Evolutionary conservation across 2,113 vertebrate species (phyloP).

Genomic region (Onychostoma macrolepis): DNA sequence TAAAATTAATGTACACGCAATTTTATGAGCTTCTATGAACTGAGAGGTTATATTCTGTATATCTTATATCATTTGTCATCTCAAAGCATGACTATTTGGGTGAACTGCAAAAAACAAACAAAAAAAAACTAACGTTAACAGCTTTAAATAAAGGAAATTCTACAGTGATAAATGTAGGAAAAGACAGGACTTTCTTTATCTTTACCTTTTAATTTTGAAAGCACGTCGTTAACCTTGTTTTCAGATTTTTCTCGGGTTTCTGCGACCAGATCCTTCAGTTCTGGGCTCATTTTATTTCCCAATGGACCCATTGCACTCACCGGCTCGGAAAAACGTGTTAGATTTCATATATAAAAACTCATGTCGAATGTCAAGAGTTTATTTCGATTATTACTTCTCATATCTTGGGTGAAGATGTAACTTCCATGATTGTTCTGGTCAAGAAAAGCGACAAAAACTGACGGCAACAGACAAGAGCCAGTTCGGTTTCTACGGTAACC

Average conservation of each 20-base stretch:
- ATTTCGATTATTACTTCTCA: neutral
- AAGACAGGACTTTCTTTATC: neutral
- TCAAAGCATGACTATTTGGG: neutral
- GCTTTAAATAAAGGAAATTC: neutral
- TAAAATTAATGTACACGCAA: neutral
- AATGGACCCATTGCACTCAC: neutral
- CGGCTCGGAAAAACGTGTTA: neutral
- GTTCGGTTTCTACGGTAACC: slow-evolving; percentile 47
- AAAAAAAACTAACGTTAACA: neutral
- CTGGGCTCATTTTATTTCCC: slow-evolving; percentile 1
- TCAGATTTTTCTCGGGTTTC: slow-evolving; percentile 33
- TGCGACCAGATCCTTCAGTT: neutral
- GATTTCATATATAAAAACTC: neutral
- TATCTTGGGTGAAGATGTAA: neutral
- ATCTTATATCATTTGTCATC: neutral
- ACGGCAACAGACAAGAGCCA: neutral
- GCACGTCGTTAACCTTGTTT: slow-evolving; percentile 35
- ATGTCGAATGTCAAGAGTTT: neutral
- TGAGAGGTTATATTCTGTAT: neutral
- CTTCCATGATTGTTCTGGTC: neutral
- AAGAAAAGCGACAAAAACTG: neutral
- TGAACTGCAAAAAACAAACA: neutral
- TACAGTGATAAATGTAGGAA: neutral
- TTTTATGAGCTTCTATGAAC: neutral
- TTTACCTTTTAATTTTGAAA: slow-evolving; percentile 48